phyloP scores from a whole-genome alignment of 2,888 invertebrate species.

The Dorcus hopei region DNA sequence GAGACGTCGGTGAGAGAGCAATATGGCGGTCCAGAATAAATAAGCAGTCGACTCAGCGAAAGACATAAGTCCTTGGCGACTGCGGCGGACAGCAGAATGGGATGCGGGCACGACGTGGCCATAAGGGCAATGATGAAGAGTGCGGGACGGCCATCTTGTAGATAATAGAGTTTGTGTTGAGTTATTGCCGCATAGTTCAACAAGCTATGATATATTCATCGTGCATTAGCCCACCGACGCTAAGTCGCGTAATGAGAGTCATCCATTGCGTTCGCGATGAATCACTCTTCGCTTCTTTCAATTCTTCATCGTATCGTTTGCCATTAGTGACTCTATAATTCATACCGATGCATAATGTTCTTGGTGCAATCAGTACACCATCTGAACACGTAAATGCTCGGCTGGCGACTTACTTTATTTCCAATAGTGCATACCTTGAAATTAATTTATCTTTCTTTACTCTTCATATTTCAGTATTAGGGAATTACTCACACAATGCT shows the following conservation, averaged over 20 bases:
- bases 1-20: conserved; percentile 9
- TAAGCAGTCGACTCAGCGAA: conserved; percentile 32
- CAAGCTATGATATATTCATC: conserved; percentile 7
- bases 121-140: conserved; percentile 21
- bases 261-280: conserved; percentile 6
- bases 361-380: too few species aligned
- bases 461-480: too few species aligned
- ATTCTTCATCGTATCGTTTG: conserved; percentile 7
- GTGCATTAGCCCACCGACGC: conserved; percentile 2
- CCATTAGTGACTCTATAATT: background rate
- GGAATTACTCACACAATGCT: too few species aligned
- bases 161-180: background rate
- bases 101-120: conserved; percentile 41
- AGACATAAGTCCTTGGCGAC: conserved; percentile 44
- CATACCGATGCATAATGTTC: too few species aligned
- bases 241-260: conserved; percentile 2
- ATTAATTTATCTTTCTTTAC: too few species aligned
- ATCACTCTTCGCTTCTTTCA: conserved; percentile 4
- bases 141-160: conserved; percentile 9
- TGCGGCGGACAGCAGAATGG: conserved; percentile 44
- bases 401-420: too few species aligned
- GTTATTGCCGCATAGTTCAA: background rate
- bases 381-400: too few species aligned
- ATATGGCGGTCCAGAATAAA: conserved; percentile 8
- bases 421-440: too few species aligned